A percentile compares a stretch with the other conserved stretches of the same genome.
phyloP scores from a whole-genome alignment of 2,888 invertebrate genomes.

The Agonopterix arenella region DNA sequence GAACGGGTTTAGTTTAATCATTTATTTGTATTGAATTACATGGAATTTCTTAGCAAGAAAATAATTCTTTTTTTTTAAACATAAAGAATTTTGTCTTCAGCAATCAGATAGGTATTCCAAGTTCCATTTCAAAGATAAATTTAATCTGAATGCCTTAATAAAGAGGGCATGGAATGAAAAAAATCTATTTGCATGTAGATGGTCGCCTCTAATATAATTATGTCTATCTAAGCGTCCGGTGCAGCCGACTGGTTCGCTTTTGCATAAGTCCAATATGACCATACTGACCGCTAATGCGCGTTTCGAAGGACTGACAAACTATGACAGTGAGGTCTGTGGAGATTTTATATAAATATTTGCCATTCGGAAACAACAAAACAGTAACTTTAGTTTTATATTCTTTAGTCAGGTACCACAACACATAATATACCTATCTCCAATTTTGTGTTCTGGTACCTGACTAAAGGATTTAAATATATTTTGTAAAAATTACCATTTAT shows the following conservation, averaged over 20 bases:
- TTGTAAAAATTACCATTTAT: too few relatives aligned
- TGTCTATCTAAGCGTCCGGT: conserved; percentile 38
- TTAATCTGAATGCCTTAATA: conserved; percentile 45
- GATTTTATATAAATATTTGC: not conserved
- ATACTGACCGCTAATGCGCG: conserved; percentile 53
- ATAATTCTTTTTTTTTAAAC: not conserved
- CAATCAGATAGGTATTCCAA: not conserved
- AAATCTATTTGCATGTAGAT: conserved; percentile 61
- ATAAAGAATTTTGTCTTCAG: not conserved
- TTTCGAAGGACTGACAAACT: conserved; percentile 33
- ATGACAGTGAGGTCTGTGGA: conserved; percentile 16
- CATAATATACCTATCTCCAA: too few relatives aligned
- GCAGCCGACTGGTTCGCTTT: conserved; percentile 54
- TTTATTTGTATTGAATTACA: conserved; percentile 6
- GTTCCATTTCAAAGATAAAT: conserved; percentile 6
- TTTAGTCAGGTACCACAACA: too few relatives aligned
- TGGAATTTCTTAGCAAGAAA: not conserved
- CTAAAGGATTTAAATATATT: too few relatives aligned
- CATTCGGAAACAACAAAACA: too few relatives aligned
- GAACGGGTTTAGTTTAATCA: conserved; percentile 2
- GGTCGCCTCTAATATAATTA: conserved; percentile 41
- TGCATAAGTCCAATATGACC: conserved; percentile 46
- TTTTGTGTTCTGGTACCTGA: too few relatives aligned
- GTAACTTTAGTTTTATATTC: too few relatives aligned
- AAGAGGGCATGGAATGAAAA: conserved; percentile 21